These are phyloP conservation scores for Caenorhabditis afra DNA, from an alignment of 2,888 invertebrate species.

Conservation along the genomic window DNA sequence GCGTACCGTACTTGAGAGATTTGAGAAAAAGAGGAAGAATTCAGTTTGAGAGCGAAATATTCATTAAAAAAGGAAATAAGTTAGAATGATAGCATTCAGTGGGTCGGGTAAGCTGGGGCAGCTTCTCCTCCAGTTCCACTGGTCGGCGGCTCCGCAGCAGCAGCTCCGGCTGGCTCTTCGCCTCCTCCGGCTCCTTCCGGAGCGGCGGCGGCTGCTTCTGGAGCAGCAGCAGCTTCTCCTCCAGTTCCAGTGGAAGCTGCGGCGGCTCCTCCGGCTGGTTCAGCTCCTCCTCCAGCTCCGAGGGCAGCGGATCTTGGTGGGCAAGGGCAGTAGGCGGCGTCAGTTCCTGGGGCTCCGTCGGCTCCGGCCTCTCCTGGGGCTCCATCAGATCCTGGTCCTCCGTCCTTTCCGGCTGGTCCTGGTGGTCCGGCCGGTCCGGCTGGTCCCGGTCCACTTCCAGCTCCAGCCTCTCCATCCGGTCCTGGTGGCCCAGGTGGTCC, in stretches of 20 bases:
- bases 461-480: slow-evolving; percentile 56
- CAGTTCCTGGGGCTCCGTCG: slow-evolving; percentile 60
- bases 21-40: too few species aligned
- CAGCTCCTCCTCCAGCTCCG: slow-evolving; percentile 50
- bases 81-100: slow-evolving; percentile 5
- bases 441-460: slow-evolving; percentile 54
- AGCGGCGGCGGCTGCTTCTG: slow-evolving; percentile 8
- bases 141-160: slow-evolving; percentile 1
- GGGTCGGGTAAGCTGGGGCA: slow-evolving; percentile 42
- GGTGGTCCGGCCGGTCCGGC: slow-evolving; percentile 56
- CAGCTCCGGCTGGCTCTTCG: slow-evolving; percentile 31
- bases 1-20: too few species aligned
- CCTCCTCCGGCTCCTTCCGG: slow-evolving; percentile 50
- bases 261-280: slow-evolving; percentile 38
- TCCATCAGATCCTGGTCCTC: slow-evolving; percentile 48
- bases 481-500: slow-evolving; percentile 58
- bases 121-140: slow-evolving; percentile 26
- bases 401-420: slow-evolving; percentile 57
- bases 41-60: too few species aligned
- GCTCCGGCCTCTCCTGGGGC: slow-evolving; percentile 52
- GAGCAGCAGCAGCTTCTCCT: slow-evolving; percentile 24
- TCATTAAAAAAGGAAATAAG: slow-evolving; percentile 25
- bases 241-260: slow-evolving; percentile 17
- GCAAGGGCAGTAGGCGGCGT: slow-evolving; percentile 66
- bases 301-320: slow-evolving; percentile 59